Conservation (phyloP, 2,113 vertebrate species). For the Forbesichthys papilliferus region DNA sequence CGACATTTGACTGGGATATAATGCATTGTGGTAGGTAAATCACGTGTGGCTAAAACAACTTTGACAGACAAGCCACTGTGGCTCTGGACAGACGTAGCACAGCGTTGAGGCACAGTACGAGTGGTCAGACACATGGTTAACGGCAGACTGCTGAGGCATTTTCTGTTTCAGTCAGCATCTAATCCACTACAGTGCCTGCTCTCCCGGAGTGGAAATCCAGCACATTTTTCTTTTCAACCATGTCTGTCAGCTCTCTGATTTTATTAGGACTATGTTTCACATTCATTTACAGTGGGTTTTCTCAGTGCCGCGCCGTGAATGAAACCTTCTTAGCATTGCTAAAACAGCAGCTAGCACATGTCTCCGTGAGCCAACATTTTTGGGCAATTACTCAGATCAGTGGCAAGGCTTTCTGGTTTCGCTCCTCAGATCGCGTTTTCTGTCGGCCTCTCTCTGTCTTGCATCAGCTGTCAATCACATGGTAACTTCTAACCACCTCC, state of each 20-base stretch:
- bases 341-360: conserved; percentile 69
- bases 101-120: conserved; percentile 36
- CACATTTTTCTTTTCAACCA: conserved; percentile 66
- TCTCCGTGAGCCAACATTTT: conserved; percentile 71
- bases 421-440: conserved; percentile 51
- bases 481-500: conserved; percentile 73
- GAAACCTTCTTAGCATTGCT: conserved; percentile 72
- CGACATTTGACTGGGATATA: conserved; percentile 23
- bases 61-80: conserved; percentile 1
- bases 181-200: conserved; percentile 65
- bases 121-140: conserved; percentile 55
- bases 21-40: conserved; percentile 35
- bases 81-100: conserved; percentile 27
- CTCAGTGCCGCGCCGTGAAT: conserved; percentile 53
- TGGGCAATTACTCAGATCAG: conserved; percentile 76
- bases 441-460: conserved; percentile 33
- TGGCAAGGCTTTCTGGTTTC: conserved; percentile 53
- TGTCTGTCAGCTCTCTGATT: conserved; percentile 75
- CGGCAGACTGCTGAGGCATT: conserved; percentile 57
- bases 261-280: conserved; percentile 73
- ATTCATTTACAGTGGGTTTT: conserved; percentile 71
- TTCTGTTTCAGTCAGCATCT: conserved; percentile 72
- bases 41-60: conserved; percentile 10
- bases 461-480: conserved; percentile 72
- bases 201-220: conserved; percentile 57